These are phyloP conservation scores for Aphis craccivora DNA, from an alignment of 1,140 invertebrate genomes.

Conservation along the genomic window DNA sequence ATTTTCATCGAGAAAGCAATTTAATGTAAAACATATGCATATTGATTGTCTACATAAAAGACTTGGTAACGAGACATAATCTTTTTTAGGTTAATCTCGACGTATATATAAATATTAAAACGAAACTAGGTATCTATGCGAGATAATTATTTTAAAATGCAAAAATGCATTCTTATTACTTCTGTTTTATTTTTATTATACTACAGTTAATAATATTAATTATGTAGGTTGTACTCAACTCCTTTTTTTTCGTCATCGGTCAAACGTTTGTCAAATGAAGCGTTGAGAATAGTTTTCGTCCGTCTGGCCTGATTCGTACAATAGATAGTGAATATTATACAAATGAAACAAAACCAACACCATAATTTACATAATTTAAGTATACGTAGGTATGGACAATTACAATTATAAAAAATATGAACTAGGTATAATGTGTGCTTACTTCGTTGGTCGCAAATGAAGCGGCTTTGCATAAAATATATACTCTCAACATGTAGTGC, in stretches of 20 bases:
- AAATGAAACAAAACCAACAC: not conserved
- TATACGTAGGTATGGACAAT: not conserved
- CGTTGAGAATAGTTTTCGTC: not conserved
- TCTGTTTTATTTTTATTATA: not conserved
- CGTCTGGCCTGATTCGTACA: not conserved
- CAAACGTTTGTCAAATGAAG: constrained; percentile 1
- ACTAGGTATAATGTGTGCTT: not conserved
- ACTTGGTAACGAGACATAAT: not conserved
- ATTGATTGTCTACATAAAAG: not conserved
- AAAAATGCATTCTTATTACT: not conserved
- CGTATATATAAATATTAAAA: not conserved
- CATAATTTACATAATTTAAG: not conserved
- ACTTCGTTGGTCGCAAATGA: constrained; percentile 51
- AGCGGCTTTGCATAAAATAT: constrained; percentile 47
- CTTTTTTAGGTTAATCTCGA: not conserved
- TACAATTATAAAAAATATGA: not conserved
- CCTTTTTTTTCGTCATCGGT: not conserved
- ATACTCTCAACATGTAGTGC: constrained; percentile 39
- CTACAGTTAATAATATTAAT: not conserved
- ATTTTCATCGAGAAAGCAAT: not conserved
- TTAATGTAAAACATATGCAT: not conserved
- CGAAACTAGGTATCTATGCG: not conserved
- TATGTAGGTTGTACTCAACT: not conserved
- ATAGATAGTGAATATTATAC: not conserved
- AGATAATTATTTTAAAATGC: not conserved